Conservation (phyloP, 1,140 invertebrate species). For the Lamellibrachia luymesi region DNA sequence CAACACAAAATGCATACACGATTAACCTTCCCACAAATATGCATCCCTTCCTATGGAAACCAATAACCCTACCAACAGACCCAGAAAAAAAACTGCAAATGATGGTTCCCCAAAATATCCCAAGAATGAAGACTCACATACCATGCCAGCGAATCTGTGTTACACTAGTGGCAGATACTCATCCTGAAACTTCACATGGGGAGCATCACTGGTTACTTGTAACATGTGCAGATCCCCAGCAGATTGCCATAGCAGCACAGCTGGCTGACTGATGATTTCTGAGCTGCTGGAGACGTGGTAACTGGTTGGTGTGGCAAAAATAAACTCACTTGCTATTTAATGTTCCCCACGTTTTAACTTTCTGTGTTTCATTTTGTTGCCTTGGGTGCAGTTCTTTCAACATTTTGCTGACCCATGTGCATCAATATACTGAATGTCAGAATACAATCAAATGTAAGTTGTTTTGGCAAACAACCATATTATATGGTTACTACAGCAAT, state of each 20-base stretch:
- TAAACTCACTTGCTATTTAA: background rate
- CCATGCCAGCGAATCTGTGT: background rate
- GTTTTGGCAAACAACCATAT: too few species aligned
- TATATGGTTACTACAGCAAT: too few species aligned
- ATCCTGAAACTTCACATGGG: background rate
- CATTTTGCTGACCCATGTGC: background rate
- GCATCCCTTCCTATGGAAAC: background rate
- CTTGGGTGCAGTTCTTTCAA: background rate
- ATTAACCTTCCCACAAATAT: background rate
- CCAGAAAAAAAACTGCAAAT: background rate
- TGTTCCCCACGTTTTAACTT: background rate
- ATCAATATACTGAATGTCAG: background rate
- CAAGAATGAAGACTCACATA: background rate
- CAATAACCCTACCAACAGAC: too few species aligned
- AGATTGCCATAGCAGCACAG: background rate
- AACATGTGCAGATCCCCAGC: background rate
- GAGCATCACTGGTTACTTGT: background rate
- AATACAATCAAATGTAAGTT: background rate
- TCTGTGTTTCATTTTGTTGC: background rate
- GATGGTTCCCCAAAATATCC: background rate
- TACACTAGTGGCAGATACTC: background rate
- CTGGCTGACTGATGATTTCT: background rate
- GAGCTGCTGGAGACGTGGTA: background rate
- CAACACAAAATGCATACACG: background rate
- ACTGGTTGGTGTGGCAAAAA: background rate